Evolutionary conservation across 2,113 vertebrate genomes (phyloP), one percentile per base, ranked within the genome.

Genomic region (Rhinolophus sinicus): DNA sequence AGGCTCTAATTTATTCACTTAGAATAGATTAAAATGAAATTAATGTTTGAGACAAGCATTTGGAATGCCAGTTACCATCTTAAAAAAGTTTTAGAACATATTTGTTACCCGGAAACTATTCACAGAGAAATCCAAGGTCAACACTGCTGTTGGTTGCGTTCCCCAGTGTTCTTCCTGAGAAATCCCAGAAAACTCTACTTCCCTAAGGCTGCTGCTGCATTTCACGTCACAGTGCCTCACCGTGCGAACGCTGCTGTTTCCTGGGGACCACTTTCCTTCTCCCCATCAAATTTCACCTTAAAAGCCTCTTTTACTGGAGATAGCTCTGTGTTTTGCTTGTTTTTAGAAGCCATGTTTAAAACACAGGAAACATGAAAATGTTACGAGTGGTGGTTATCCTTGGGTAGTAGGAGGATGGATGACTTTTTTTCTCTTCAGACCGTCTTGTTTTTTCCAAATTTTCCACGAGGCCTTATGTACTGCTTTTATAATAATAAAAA

Each of bases 261-360:
- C 35, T 13, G 5, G 8, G 54, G 56, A 44, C 26, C 50, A 13
- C 47, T n/a, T 84, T 22, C 47, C 76, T 83, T 35, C 58, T 44
- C 33, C 56, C 40, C 58, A 69, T 35, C 35, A 44, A 50, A 52
- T 2, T 88, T 62, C 47, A 93, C 19, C 26, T 56, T 12, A 65
- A n/a, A 40, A 50, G 38, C 33, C 24, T n/a, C n/a, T 84, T 93
- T 69, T 28, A 56, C 3, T 40, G 24, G 62, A 95, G 28, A 78
- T 54, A 73, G 16, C 28, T n/a, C 26, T 76, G 16, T 16, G 19
- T 52, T 88, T 22, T 69, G 33, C 70, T 84, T 60, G 40, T 40
- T 88, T 93, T 52, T 19, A 88, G 58, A 93, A 91, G 33, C 21
- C 52, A 75, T 64, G 85, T 96, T 84, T 70, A 67, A 84, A 89